These are phyloP conservation scores for Dipus sagitta DNA, from an alignment of 2,797 vertebrate species.

Conservation along the genomic window DNA sequence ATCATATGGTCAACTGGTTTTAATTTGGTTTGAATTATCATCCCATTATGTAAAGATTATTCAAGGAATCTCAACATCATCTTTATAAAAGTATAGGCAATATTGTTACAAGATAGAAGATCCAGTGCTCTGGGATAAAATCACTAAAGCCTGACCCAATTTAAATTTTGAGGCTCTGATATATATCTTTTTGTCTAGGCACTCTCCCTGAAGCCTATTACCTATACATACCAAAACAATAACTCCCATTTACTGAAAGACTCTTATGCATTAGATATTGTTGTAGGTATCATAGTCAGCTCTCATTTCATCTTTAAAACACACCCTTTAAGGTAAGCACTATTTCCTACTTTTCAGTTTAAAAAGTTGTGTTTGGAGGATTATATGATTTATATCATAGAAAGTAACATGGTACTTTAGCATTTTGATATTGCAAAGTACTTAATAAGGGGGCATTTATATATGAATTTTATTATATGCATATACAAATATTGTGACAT, in stretches of 20 bases:
- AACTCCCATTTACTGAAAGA: neutral
- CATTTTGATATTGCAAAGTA: constrained; percentile 60
- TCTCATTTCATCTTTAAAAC: constrained; percentile 59
- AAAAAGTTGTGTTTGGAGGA: constrained; percentile 58
- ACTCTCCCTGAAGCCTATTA: constrained; percentile 29
- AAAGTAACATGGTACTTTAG: neutral
- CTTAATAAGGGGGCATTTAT: constrained; percentile 44
- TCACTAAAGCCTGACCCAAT: constrained; percentile 22
- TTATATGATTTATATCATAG: constrained; percentile 29
- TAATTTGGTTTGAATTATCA: constrained; percentile 82
- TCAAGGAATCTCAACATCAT: constrained; percentile 72
- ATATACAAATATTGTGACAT: neutral
- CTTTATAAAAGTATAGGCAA: constrained; percentile 49
- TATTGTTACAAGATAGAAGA: constrained; percentile 61
- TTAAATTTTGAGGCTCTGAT: constrained; percentile 44
- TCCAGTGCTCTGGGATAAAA: constrained; percentile 41
- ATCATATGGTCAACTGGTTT: constrained; percentile 76
- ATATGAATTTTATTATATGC: constrained; percentile 1
- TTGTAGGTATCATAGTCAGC: neutral
- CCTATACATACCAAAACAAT: constrained; percentile 15
- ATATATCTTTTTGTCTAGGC: neutral
- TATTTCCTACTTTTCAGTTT: constrained; percentile 60
- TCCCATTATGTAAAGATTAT: constrained; percentile 75
- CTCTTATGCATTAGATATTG: neutral
- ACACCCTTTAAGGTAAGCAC: constrained; percentile 41